A percentile compares a stretch with the other conserved stretches of the same genome.
Conservation (phyloP, 1,140 invertebrate species). For the Gryllus bimaculatus region DNA sequence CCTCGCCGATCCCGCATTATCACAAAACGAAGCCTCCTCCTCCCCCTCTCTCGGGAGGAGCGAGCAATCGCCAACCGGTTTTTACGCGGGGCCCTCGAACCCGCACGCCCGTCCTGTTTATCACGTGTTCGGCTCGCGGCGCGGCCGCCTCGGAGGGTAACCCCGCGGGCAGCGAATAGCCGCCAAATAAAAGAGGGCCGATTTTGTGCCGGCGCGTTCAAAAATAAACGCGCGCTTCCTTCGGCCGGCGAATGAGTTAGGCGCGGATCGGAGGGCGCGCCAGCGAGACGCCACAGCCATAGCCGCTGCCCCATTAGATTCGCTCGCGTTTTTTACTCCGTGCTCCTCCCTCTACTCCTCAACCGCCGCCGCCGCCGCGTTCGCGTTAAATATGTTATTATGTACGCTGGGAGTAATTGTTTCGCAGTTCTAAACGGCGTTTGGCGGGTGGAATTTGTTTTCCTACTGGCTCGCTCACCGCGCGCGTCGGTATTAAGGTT, state of each 20-base stretch:
- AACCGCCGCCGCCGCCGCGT: too few relatives aligned
- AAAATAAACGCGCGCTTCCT: background rate
- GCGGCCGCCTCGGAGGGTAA: too few relatives aligned
- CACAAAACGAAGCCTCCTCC: background rate
- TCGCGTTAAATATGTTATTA: slow-evolving; percentile 1
- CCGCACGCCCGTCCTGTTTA: background rate
- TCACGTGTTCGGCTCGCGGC: background rate
- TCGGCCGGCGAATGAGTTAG: background rate
- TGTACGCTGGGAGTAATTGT: background rate
- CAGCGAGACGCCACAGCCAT: background rate
- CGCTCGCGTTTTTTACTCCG: background rate
- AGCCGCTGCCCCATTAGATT: background rate
- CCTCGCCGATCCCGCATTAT: background rate
- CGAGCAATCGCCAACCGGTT: background rate
- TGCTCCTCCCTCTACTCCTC: background rate
- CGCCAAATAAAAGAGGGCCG: background rate
- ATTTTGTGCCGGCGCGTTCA: background rate
- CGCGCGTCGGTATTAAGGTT: background rate
- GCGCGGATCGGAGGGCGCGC: background rate
- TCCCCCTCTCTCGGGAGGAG: too few relatives aligned
- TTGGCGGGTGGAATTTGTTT: background rate
- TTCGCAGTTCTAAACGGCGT: background rate
- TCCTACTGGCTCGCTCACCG: background rate
- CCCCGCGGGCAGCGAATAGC: too few relatives aligned
- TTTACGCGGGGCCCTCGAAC: background rate